A percentile compares a stretch with the other conserved stretches of the same genome.
Conservation (phyloP, 2,113 vertebrate genomes). For the Hypocryptadius cinnamomeus region DNA sequence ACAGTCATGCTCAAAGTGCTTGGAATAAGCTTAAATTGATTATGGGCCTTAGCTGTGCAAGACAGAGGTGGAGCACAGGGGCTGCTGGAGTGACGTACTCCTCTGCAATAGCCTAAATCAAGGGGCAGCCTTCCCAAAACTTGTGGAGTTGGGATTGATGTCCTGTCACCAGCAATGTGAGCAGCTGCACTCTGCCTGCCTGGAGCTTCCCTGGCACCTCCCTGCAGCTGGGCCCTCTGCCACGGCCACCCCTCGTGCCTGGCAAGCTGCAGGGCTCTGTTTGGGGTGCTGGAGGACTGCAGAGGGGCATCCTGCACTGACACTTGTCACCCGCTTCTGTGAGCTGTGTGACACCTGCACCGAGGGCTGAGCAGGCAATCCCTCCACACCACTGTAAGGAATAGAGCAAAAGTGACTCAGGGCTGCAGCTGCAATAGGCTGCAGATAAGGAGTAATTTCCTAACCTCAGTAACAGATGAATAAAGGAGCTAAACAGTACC, state of each 20-base stretch:
- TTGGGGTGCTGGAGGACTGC: not conserved
- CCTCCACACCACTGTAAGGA: accelerated
- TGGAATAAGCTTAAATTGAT: not conserved
- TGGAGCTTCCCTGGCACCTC: not conserved
- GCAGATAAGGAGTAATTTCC: not conserved
- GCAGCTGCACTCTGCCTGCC: not conserved
- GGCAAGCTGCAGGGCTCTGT: not conserved
- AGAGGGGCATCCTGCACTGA: not conserved
- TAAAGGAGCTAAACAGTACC: not conserved
- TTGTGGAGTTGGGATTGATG: not conserved
- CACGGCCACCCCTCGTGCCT: accelerated
- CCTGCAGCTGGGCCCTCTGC: not conserved
- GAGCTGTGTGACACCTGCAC: not conserved
- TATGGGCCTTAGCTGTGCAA: not conserved
- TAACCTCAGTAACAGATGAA: not conserved
- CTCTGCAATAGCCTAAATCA: not conserved
- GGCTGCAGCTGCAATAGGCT: not conserved
- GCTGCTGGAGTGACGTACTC: not conserved
- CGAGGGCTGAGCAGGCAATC: no score
- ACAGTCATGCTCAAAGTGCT: not conserved
- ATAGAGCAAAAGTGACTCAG: accelerated
- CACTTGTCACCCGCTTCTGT: not conserved
- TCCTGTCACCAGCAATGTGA: not conserved
- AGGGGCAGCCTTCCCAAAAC: not conserved
- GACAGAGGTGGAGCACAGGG: not conserved